Evolutionary conservation across 92 coral and sea anemone species (phyloP).

Genomic region (Heliopora coerulea): DNA sequence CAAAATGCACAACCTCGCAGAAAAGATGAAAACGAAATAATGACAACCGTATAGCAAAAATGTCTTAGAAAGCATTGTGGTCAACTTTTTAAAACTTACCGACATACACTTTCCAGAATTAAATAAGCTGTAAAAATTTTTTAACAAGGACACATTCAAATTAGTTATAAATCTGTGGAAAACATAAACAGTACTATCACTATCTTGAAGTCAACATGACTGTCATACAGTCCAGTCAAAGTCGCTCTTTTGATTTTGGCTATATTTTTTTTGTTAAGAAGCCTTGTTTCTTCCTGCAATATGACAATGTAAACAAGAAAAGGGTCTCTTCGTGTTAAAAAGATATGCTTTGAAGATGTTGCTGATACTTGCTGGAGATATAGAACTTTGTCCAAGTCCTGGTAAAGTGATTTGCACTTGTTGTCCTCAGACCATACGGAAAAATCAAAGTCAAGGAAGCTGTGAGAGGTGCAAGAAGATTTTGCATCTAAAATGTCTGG

Average conservation of each 20-base stretch:
- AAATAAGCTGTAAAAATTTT: no score
- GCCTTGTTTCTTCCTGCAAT: conserved; percentile 15
- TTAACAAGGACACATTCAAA: no score
- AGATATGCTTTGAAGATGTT: conserved; percentile 18
- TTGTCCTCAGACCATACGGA: not conserved
- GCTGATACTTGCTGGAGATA: conserved; percentile 21
- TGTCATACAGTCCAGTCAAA: no score
- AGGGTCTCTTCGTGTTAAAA: conserved; percentile 12
- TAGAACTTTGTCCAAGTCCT: conserved; percentile 17
- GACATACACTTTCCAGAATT: no score
- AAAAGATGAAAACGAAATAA: no score
- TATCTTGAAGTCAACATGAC: no score
- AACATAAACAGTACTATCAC: no score
- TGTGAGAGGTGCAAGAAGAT: not conserved
- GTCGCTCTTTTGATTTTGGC: not conserved
- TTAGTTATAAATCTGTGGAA: no score
- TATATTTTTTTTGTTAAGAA: conserved; percentile 9
- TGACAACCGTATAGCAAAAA: no score
- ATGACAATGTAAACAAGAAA: conserved; percentile 14
- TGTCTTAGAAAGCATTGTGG: no score
- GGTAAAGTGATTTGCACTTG: not conserved
- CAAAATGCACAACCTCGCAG: no score
- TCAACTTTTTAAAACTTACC: no score
- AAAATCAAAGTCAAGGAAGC: conserved; percentile 12
- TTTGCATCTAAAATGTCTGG: not conserved